Base-by-base conservation (phyloP, 1,140 invertebrate genomes). In the Dufourea novaeangliae region DNA sequence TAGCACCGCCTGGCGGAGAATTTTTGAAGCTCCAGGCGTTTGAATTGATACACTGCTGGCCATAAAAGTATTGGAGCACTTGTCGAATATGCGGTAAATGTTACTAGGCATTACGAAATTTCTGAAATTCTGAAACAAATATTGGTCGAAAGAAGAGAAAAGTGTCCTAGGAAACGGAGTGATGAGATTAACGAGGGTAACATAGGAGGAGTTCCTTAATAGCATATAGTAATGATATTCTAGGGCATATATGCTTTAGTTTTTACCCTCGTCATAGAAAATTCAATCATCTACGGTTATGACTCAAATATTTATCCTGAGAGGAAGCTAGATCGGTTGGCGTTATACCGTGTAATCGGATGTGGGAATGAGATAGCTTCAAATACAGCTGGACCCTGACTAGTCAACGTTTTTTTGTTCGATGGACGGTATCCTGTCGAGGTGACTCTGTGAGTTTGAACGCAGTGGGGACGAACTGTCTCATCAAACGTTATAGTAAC, bases 321-420 rank as follows among this genome's bases (percentile, higher is more conserved):
- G 59, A 73, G 64, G 54, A 34, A 37, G 25, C 32, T 34, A 64
- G n/a, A 62, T 62, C 34, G 29, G 20, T 32, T 34, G 80, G 84
- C 76, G 83, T 82, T 74, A 79, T 77, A 88, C 62, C 91, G 80
- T 90, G 83, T 90, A 86, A 91, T 91, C 83, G 81, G 77, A 84
- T 71, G 67, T 74, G 74, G 87, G 88, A 85, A 91, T 86, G 79
- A 76, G 88, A 88, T 90, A 91, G 78, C 62, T 76, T 86, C 86
- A 91, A 92, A 92, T 87, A 91, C 91, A 92, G 89, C 91, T 91
- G 91, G 84, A 83, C 73, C 62, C 64, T 79, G 52, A 67, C 56
- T 56, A 63, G 32, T 2, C 11, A 25, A 11, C 39, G 14, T 25
- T 27, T 39, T 41, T 64, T 72, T 52, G 14, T 0, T 44, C 14